These are phyloP conservation scores for Noctua fimbriata DNA, from an alignment of 2,888 invertebrate species.

Conservation along the genomic window DNA sequence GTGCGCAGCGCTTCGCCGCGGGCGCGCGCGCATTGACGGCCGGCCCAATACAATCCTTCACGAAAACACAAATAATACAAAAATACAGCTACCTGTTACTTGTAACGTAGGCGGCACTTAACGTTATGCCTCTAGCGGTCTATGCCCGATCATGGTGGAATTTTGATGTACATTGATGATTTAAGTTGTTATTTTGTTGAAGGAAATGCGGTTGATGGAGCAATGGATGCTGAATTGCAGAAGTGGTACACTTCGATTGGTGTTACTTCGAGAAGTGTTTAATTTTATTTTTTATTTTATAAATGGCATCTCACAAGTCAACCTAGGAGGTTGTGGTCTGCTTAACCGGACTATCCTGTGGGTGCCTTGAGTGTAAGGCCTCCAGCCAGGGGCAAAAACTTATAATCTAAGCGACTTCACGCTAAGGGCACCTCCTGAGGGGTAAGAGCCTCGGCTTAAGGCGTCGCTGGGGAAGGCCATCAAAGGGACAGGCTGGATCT, in stretches of 20 bases:
- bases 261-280: not conserved
- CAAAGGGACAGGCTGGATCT: no score
- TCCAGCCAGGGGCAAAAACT: no score
- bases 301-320: no score
- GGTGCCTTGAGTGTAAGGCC: no score
- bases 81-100: constrained; percentile 68
- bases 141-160: constrained; percentile 39
- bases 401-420: no score
- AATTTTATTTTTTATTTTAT: no score
- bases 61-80: constrained; percentile 65
- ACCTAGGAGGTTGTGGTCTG: no score
- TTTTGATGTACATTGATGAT: constrained; percentile 40
- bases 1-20: constrained; percentile 62
- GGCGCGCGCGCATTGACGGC: constrained; percentile 62
- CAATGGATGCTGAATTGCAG: not conserved
- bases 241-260: not conserved
- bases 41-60: constrained; percentile 61
- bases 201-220: not conserved
- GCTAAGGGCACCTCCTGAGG: no score
- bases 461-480: no score
- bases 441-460: no score
- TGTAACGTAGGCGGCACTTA: constrained; percentile 61
- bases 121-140: constrained; percentile 60
- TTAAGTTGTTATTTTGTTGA: constrained; percentile 2
- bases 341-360: no score